Base-by-base conservation (phyloP, 2,113 vertebrate genomes). In the Mirza zaza region DNA sequence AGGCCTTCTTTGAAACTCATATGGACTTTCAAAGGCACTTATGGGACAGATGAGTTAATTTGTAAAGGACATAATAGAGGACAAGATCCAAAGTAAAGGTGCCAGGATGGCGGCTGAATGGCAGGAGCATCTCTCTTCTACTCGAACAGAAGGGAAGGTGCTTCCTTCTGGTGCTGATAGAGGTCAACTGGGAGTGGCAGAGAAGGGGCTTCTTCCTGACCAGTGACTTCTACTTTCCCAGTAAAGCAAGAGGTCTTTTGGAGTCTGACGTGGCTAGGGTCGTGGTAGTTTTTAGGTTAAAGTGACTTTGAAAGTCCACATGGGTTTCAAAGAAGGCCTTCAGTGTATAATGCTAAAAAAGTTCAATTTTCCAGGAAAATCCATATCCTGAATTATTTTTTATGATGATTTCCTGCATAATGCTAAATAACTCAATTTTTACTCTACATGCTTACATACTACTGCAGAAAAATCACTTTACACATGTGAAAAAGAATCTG, bases 91-190 rank as follows among this genome's bases (percentile, higher is more conserved):
- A n/a, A 50, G 39, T 42, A 29, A 82, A 83, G 21, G 15, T 29
- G 23, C 57, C 29, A 1, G 20, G 36, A 59, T 81, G 29, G 20
- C 42, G 75, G 34, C 52, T 42, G 39, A 25, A 4, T 5, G 7
- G 55, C 70, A 59, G 80, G 18, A 48, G 83, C 3, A 1, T 25
- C 2, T 67, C 25, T 82, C 36, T 61, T 52, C 45, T 67, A 5
- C 29, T 45, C 4, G 9, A 25, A 42, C 20, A 36, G 27, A 48
- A 80, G 29, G n/a, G 7, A 7, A 65, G 29, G 13, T 32, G 29
- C 29, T 6, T 15, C 29, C 29, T 34, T 17, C 12, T 0, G 0
- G 6, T 21, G 17, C 23, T 14, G 42, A 36, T 17, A 15, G 18
- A 18, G 9, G 4, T 32, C 25, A 45, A 15, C 39, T 73, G 65